Evolutionary conservation across 2,888 invertebrate species (phyloP), one percentile per base, ranked within the genome.

Genomic region (Ichneumoninae sp.): DNA sequence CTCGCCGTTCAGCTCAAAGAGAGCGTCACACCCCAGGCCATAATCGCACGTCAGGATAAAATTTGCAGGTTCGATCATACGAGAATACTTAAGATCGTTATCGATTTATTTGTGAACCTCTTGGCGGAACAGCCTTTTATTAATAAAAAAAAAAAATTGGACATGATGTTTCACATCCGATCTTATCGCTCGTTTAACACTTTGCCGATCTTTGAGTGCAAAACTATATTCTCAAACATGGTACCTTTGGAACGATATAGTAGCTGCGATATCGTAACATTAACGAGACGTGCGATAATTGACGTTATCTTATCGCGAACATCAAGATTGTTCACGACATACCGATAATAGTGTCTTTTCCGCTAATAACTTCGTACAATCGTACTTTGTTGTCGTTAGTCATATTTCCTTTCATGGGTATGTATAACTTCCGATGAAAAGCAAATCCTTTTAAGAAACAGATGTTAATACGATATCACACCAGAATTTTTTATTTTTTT

Each of bases 1-100:
- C 95, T 98, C 62, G 97, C 96, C 16, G 96, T 98, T 94, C 98
- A 98, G 92, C 94, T 98, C 72, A 97, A 98, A 91, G 97, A 97
- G 90, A 96, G 97, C 2, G 95, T 98, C 5, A 97, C 97, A 1
- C 94, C 96, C 30, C 95, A 96, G 86, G 95, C 95, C 77, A 98
- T 98, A 80, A 95, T 96, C 87, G 94, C 95, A 22, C 94, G 96
- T 87, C 96, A 97, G 91, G 96, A 97, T 89, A 96, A 95, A 93
- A 96, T 97, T 79, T 96, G 96, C 88, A 96, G 95, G 97, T 97
- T 93, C 94, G 95, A 93, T 52, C 36, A n/a, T 30, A 33, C 7
- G 7, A 26, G 57, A 57, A 57, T 57, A 26, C 26, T 57, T 57
- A 57, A 22, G 57, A 57, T 57, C 10, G 13, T 57, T 57, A 10